Evolutionary conservation across 2,888 invertebrate genomes (phyloP), one percentile per base, ranked within the genome.

Genomic region (Hypselothyrea guttata): DNA sequence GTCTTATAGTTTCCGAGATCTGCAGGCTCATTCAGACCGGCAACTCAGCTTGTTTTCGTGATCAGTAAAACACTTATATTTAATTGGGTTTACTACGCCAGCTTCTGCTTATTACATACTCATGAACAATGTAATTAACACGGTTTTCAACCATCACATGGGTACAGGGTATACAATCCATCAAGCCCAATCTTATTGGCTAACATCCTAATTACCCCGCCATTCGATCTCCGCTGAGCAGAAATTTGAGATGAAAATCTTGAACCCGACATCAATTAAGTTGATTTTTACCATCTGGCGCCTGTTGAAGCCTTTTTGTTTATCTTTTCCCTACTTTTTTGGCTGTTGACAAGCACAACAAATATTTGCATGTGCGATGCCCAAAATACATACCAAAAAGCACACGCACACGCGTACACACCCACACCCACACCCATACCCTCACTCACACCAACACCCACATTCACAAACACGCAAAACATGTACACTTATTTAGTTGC

Each of bases 291-390:
- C 31, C 27, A 35, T 27, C 34, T 40, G 54, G 49, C 49, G 54
- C 55, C 38, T 42, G 46, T 56, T 44, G 47, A 72, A 67, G 68
- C 53, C 53, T 34, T 61, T 71, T 57, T 53, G 56, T 53, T 60
- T 16, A 40, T 33, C 38, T 53, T 49, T 49, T 7, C 8, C 7
- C 9, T 9, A 3, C 18, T 41, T 11, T 49, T 44, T 54, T 54
- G n/a, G 46, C 41, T 60, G 60, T 44, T 64, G 54, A 60, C 53
- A 55, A 37, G 35, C 37, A 52, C 38, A 41, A 11, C 57, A 69
- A 76, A 81, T 76, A 81, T 77, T 81, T 81, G 70, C 65, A 54
- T 60, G 56, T 37, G 18, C 51, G 57, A 42, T 55, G 59, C 37
- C 68, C 70, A 40, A 38, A 55, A 46, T 51, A 46, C 30, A 40